Conservation (phyloP, 2,888 invertebrate genomes). For the Agelastica alni region DNA sequence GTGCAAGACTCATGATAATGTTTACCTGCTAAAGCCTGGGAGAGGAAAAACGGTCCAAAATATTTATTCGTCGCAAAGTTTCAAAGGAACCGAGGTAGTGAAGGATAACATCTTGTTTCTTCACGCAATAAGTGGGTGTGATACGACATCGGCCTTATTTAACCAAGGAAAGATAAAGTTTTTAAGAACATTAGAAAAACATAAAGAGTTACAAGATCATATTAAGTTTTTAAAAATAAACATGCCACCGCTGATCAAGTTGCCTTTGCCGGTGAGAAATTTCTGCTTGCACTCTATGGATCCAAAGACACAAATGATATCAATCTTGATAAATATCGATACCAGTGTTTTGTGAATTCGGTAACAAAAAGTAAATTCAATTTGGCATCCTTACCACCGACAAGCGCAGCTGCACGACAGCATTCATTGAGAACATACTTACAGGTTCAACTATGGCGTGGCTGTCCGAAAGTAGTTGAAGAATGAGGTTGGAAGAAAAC, state of each 20-base stretch:
- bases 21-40: constrained; percentile 2
- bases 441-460: constrained; percentile 13
- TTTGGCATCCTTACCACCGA: constrained; percentile 4
- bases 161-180: neutral
- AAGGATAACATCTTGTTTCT: constrained; percentile 5
- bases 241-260: neutral
- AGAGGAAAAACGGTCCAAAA: constrained; percentile 1
- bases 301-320: neutral
- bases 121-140: neutral
- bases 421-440: neutral
- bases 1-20: neutral
- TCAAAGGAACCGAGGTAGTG: constrained; percentile 1
- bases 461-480: neutral
- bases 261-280: neutral
- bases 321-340: neutral
- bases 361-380: neutral
- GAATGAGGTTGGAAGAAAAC: constrained; percentile 11
- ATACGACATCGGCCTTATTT: no score
- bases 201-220: neutral
- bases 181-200: neutral
- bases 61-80: constrained; percentile 1
- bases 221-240: neutral
- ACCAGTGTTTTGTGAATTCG: neutral
- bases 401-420: constrained; percentile 4
- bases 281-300: neutral